Evolutionary conservation across 2,888 invertebrate species (phyloP).

Genomic region (Rugalucina vietnamica): DNA sequence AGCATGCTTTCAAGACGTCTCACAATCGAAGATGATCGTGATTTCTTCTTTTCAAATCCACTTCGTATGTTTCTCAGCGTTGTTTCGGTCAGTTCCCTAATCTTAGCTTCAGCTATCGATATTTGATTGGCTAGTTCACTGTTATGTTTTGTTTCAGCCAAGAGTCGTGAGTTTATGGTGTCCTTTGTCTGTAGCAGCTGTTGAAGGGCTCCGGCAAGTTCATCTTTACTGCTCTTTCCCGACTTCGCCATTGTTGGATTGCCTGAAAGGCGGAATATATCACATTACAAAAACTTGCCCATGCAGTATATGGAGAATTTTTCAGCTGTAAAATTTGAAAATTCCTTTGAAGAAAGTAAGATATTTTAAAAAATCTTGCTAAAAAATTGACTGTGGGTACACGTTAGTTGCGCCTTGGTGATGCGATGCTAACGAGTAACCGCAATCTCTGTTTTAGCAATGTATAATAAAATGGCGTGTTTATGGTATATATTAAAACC

Average conservation of each 20-base stretch:
- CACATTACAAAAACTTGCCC: too few relatives aligned
- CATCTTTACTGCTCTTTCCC: neutral
- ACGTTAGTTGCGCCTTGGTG: too few relatives aligned
- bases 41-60: constrained; percentile 46
- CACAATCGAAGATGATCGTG: constrained; percentile 44
- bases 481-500: too few relatives aligned
- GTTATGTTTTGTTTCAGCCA: constrained; percentile 40
- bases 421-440: too few relatives aligned
- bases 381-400: too few relatives aligned
- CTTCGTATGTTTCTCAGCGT: constrained; percentile 40
- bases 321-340: too few relatives aligned
- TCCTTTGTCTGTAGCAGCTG: constrained; percentile 44
- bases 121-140: constrained; percentile 40
- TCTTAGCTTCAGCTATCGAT: constrained; percentile 40
- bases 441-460: too few relatives aligned
- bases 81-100: constrained; percentile 40
- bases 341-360: too few relatives aligned
- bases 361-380: too few relatives aligned
- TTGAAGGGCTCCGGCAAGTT: constrained; percentile 28
- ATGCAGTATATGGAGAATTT: too few relatives aligned
- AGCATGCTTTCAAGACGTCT: constrained; percentile 44
- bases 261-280: too few relatives aligned
- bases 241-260: neutral
- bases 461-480: too few relatives aligned
- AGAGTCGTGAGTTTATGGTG: constrained; percentile 43